phyloP scores from a whole-genome alignment of 1,140 invertebrate species.

The Vollenhovia emeryi region DNA sequence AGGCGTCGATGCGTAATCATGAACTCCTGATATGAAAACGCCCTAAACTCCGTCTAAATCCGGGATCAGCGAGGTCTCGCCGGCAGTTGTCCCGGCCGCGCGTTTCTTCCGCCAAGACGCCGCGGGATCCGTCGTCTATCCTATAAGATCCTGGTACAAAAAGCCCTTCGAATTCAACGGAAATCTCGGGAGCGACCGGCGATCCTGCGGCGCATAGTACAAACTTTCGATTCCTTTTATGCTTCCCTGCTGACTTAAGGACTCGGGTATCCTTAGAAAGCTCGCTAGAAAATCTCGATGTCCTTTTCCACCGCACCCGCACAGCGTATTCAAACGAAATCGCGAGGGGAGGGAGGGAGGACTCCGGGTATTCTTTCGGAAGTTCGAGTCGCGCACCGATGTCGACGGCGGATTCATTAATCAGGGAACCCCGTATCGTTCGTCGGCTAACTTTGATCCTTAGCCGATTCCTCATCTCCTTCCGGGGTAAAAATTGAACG shows the following conservation, averaged over 20 bases:
- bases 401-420: neutral
- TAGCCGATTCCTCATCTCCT: conserved; percentile 1
- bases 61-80: conserved; percentile 69
- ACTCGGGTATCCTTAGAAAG: conserved; percentile 81
- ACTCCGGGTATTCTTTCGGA: neutral
- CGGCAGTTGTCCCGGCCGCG: conserved; percentile 24
- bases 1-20: conserved; percentile 48
- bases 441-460: conserved; percentile 20
- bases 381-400: neutral
- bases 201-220: conserved; percentile 41
- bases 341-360: neutral
- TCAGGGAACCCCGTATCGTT: neutral
- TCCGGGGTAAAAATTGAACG: neutral
- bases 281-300: conserved; percentile 52
- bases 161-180: conserved; percentile 73
- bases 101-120: conserved; percentile 22
- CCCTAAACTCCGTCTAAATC: conserved; percentile 77
- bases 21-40: conserved; percentile 76
- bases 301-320: neutral
- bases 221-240: conserved; percentile 74
- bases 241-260: conserved; percentile 80
- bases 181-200: conserved; percentile 65
- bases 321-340: conserved; percentile 17
- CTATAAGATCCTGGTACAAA: conserved; percentile 75
- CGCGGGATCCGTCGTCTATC: neutral